Conservation (phyloP, 2,888 invertebrate genomes). For the Drosophila kanekoi region DNA sequence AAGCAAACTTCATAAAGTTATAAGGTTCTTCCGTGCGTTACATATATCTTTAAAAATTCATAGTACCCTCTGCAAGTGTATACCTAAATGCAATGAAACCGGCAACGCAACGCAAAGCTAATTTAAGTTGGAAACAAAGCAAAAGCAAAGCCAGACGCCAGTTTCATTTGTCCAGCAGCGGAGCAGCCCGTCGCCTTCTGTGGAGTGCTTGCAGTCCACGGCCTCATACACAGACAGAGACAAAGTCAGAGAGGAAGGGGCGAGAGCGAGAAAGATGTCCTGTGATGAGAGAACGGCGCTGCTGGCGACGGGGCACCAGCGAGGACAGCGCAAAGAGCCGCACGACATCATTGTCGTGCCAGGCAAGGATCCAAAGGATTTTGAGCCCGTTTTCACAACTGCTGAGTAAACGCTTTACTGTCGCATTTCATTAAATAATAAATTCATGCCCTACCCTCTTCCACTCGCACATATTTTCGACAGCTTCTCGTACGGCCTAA, state of each 20-base stretch:
- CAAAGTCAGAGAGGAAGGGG: conserved; percentile 9
- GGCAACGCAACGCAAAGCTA: conserved; percentile 55
- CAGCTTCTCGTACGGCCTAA: conserved; percentile 83
- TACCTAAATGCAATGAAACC: conserved; percentile 40
- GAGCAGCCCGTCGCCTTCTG: conserved; percentile 20
- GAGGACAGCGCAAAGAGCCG: conserved; percentile 47
- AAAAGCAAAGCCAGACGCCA: conserved; percentile 50
- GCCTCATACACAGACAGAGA: conserved; percentile 30
- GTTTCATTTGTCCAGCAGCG: conserved; percentile 55
- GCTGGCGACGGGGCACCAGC: conserved; percentile 54
- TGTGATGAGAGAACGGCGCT: conserved; percentile 74
- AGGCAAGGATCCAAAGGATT: conserved; percentile 70
- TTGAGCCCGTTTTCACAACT: conserved; percentile 73
- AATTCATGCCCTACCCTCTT: conserved; percentile 2
- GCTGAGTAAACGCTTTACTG: conserved; percentile 77
- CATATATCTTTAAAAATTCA: neutral
- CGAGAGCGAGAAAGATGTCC: conserved; percentile 56
- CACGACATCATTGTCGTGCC: conserved; percentile 68
- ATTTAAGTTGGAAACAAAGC: conserved; percentile 74
- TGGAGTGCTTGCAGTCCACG: conserved; percentile 62
- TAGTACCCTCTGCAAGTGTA: neutral
- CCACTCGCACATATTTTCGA: conserved; percentile 25
- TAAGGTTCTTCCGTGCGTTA: neutral
- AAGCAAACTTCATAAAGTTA: no score
- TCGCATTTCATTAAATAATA: conserved; percentile 79